Evolutionary conservation across 1,140 invertebrate species (phyloP).

Genomic region (Pachyrhynchus sulphureomaculatus): DNA sequence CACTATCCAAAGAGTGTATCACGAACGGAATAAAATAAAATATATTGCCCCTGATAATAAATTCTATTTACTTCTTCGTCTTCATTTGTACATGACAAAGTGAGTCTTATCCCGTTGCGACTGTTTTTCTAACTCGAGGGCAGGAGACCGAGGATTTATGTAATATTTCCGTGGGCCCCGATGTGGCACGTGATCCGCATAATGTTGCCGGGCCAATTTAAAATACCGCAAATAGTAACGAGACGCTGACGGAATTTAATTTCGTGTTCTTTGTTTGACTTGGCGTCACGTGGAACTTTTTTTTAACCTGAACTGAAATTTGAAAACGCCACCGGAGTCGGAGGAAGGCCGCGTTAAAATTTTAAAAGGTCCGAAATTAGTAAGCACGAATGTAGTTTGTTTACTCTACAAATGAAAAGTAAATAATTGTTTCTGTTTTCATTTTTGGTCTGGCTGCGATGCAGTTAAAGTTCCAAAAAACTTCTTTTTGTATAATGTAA

Average conservation of each 20-base stretch:
- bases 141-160: constrained; percentile 22
- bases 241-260: constrained; percentile 32
- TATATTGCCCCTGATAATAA: constrained; percentile 3
- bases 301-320: no score
- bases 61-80: constrained; percentile 23
- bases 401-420: no score
- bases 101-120: constrained; percentile 23
- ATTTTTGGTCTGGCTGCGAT: no score
- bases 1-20: not conserved
- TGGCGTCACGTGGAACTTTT: no score
- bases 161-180: constrained; percentile 24
- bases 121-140: constrained; percentile 12
- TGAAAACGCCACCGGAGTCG: no score
- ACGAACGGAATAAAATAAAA: not conserved
- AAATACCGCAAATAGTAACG: constrained; percentile 32
- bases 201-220: constrained; percentile 21
- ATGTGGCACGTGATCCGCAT: constrained; percentile 26
- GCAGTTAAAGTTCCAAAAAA: no score
- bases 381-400: no score
- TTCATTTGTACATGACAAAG: constrained; percentile 32
- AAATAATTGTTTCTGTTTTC: no score
- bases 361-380: no score
- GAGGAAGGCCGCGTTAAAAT: no score
- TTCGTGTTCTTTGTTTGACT: constrained; percentile 24
- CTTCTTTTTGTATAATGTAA: no score